Base-by-base conservation (phyloP, 2,888 invertebrate species). In the Rhodophaea formosa region DNA sequence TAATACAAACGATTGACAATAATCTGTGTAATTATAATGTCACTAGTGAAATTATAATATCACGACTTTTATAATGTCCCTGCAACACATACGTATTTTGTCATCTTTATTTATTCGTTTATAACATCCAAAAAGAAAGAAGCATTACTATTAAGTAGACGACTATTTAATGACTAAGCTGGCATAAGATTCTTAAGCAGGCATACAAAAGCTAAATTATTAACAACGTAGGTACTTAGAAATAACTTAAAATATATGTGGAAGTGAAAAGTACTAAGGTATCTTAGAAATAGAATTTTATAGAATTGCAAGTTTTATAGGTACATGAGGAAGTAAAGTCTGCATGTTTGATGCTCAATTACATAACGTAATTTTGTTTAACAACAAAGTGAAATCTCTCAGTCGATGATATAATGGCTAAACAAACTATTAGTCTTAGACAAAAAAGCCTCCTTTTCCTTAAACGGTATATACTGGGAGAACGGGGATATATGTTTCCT, bases 331-430 rank as follows among this genome's bases (percentile, higher is more conserved):
- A 55, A 55, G 46, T 35, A 15, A 32, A 45, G 16, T 17, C 43
- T 45, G 30, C 12, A 15, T 43, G 12, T 43, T 54, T 29, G 17
- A 45, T 35, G 51, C 17, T 15, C 45, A 69, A 71, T 88, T 88
- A 75, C 82, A 77, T 80, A 84, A 88, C 75, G 77, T 77, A 82
- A 82, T 84, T 87, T 84, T 86, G 79, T 88, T 87, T 85, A 83
- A 86, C 84, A 84, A 82, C 81, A 80, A 76, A 85, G 88, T 83
- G 88, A 89, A 88, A 88, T 77, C 75, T 79, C 74, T 70, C 55
- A 56, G 58, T 63, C 62, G 79, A 75, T 89, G 84, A 88, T 84
- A 86, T 88, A 88, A 88, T 84, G 76, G 70, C 62, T 62, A 64
- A 70, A 68, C 57, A 59, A 61, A 61, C 57, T 59, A 64, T 59